Evolutionary conservation across 2,113 vertebrate genomes (phyloP).

Genomic region (Sminthopsis crassicaudata): DNA sequence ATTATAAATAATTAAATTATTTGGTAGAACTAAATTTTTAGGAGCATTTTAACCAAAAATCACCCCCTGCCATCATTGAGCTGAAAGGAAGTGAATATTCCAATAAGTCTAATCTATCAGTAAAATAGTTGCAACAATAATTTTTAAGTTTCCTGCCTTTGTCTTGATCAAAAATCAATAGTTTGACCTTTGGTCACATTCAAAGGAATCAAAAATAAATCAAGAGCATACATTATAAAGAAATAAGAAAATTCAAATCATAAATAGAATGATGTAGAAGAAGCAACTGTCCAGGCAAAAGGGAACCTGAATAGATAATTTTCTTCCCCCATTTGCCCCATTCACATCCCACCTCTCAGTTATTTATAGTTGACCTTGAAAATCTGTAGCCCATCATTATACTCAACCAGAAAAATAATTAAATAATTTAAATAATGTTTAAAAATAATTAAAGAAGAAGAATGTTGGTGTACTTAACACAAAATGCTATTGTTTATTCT

Average conservation of each 20-base stretch:
- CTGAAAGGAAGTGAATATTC: neutral
- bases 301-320: neutral
- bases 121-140: slow-evolving; percentile 31
- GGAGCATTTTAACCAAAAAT: slow-evolving; percentile 37
- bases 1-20: slow-evolving; percentile 17
- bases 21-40: slow-evolving; percentile 19
- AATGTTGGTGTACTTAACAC: neutral
- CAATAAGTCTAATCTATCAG: neutral
- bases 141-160: neutral
- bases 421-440: no score
- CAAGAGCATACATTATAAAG: slow-evolving; percentile 29
- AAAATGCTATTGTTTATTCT: neutral
- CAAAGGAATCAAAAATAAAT: slow-evolving; percentile 22
- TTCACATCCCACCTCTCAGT: neutral
- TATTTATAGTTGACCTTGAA: neutral
- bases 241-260: slow-evolving; percentile 29
- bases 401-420: neutral
- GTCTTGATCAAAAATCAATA: slow-evolving; percentile 1
- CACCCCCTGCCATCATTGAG: neutral
- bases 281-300: neutral
- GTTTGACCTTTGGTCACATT: slow-evolving; percentile 13
- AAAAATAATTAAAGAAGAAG: neutral
- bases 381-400: neutral
- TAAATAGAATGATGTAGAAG: slow-evolving; percentile 23
- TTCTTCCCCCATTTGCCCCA: neutral